Base-by-base conservation (phyloP, 2,888 invertebrate genomes). In the Caenorhabditis drosophilae region DNA sequence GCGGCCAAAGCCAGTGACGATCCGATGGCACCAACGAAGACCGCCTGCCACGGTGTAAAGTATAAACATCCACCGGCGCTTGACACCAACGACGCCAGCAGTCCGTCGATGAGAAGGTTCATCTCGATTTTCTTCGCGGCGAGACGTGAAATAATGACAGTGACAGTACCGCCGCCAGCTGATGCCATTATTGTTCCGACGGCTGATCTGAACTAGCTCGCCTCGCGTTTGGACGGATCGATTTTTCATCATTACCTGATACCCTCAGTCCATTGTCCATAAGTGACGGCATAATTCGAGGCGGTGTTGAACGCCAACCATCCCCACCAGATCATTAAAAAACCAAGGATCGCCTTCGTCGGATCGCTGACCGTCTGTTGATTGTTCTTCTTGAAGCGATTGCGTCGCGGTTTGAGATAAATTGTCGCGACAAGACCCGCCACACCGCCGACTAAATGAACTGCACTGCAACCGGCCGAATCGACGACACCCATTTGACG, bases 271-370 rank as follows among this genome's bases (percentile, higher is more conserved):
- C 80, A 80, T 47, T 74, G 69, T 41, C 67, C 67, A 26, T 61
- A 54, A 16, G 77, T 73, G 7, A 80, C 78, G 11, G 79, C 77
- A 38, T 77, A 77, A 35, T 78, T 80, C 20, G 77, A 76, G 11
- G 78, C 73, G n/a, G 78, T 77, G 58, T 79, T 78, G 63, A 77
- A 78, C 15, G 74, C 77, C 49, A 78, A 48, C 77, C 74, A 77
- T 22, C 80, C 80, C 77, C 78, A 78, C 79, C 79, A 80, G 15
- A 80, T 64, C 79, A 80, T 80, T 41, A 80, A 70, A 45, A 80
- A 80, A 2, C 78, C 73, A 9, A 78, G 68, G 22, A 79, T 63
- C 25, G 79, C 76, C 51, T 78, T 78, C 6, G 78, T 78, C 15
- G 77, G 77, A 54, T 80, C 80, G 38, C 72, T 72, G 67, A 80